Conservation (phyloP, 2,888 invertebrate genomes). For the Chymomyza fuscimana region DNA sequence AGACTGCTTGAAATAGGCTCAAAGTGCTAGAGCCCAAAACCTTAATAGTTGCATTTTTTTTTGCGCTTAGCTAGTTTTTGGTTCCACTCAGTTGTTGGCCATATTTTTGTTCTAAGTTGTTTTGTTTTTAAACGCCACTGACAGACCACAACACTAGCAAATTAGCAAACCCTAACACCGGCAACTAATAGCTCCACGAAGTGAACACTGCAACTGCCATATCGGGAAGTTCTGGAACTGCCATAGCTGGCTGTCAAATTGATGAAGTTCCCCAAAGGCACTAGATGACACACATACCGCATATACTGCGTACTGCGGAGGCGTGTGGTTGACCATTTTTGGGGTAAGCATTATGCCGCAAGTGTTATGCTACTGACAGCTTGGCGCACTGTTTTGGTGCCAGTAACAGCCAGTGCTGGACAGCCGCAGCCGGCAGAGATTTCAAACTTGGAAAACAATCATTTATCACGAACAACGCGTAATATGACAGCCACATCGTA, state of each 20-base stretch:
- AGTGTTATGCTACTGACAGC: slow-evolving; percentile 18
- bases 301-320: not conserved
- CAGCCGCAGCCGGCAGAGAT: slow-evolving; percentile 40
- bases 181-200: not conserved
- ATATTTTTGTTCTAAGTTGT: not conserved
- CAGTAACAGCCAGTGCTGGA: not conserved
- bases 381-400: not conserved
- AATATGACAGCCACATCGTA: not conserved
- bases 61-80: not conserved
- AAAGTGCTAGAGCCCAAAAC: not conserved
- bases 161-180: slow-evolving; percentile 18
- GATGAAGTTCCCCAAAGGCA: slow-evolving; percentile 36
- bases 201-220: slow-evolving; percentile 7
- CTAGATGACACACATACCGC: not conserved
- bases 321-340: slow-evolving; percentile 20
- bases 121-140: slow-evolving; percentile 31
- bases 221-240: slow-evolving; percentile 31
- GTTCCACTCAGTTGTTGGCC: not conserved
- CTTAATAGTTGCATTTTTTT: not conserved
- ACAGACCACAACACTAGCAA: slow-evolving; percentile 27
- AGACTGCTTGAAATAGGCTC: not conserved
- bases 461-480: slow-evolving; percentile 53
- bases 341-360: slow-evolving; percentile 16
- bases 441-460: slow-evolving; percentile 57
- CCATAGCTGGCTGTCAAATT: slow-evolving; percentile 38